Evolutionary conservation across 2,113 vertebrate species (phyloP).

Genomic region (Zosterops japonicus): DNA sequence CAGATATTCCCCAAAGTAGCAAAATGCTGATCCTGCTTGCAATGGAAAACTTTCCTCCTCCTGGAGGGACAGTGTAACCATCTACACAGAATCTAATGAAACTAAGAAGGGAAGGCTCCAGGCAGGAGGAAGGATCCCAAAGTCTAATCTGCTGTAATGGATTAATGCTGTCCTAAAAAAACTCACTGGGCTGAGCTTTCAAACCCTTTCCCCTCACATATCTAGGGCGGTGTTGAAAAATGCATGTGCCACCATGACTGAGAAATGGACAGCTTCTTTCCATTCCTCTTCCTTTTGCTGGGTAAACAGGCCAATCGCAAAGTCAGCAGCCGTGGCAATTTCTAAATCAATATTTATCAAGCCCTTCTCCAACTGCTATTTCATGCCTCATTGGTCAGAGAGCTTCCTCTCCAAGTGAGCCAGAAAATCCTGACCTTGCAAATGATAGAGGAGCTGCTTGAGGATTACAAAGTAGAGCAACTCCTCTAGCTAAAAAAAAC

Average conservation of each 20-base stretch:
- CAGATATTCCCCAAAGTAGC: background rate
- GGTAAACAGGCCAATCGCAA: conserved; percentile 45
- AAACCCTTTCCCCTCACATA: background rate
- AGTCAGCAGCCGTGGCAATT: conserved; percentile 60
- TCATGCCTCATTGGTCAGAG: conserved; percentile 67
- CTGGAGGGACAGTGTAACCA: background rate
- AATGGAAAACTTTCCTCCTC: background rate
- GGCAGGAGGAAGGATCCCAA: background rate
- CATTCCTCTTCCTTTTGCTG: conserved; percentile 32
- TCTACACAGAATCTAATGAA: background rate
- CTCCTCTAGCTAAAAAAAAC: background rate
- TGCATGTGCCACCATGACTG: background rate
- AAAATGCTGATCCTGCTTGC: background rate
- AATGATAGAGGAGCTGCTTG: conserved; percentile 3
- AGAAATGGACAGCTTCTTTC: conserved; percentile 41
- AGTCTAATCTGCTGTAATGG: background rate
- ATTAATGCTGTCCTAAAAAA: background rate
- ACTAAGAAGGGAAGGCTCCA: background rate
- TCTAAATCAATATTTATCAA: conserved; percentile 75
- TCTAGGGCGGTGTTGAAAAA: conserved; percentile 42
- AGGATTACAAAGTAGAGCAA: background rate
- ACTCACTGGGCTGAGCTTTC: background rate
- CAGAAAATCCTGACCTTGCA: conserved; percentile 66
- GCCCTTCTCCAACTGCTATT: conserved; percentile 63
- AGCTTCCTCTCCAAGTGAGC: conserved; percentile 41